These are phyloP conservation scores for Hydrotaea diabolus DNA, from an alignment of 2,888 invertebrate species.

Conservation along the genomic window DNA sequence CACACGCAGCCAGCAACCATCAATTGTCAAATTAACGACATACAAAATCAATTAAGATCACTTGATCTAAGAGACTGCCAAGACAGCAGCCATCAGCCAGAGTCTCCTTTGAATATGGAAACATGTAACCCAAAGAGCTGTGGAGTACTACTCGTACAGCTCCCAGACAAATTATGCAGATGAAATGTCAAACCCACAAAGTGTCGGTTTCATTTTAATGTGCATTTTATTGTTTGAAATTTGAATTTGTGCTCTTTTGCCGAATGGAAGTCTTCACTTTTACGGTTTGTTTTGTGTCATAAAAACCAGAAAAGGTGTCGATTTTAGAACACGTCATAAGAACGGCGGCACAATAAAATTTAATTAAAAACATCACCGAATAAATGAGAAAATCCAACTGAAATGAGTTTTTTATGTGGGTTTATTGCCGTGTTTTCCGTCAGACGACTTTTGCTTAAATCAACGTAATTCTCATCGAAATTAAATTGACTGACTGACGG, in stretches of 20 bases:
- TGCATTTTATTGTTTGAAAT: conserved; percentile 29
- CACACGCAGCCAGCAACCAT: neutral
- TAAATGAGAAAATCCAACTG: conserved; percentile 12
- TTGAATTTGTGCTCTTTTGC: conserved; percentile 22
- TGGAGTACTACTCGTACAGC: neutral
- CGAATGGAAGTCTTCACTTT: neutral
- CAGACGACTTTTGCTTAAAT: conserved; percentile 21
- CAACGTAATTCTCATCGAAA: conserved; percentile 17
- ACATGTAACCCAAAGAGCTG: neutral
- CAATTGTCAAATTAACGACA: conserved; percentile 25
- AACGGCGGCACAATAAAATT: conserved; percentile 10
- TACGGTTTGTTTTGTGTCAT: conserved; percentile 16
- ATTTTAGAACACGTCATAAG: conserved; percentile 29
- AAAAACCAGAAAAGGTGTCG: conserved; percentile 29
- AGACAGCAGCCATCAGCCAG: neutral
- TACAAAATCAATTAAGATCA: conserved; percentile 37
- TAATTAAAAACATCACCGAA: conserved; percentile 25
- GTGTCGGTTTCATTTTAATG: conserved; percentile 19
- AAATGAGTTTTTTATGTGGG: neutral
- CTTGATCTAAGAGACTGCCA: conserved; percentile 10
- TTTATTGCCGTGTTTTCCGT: neutral
- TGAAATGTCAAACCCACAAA: conserved; percentile 20
- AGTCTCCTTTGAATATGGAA: neutral
- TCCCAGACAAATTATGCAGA: neutral
- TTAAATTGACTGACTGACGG: conserved; percentile 1